Evolutionary conservation across 2,888 invertebrate genomes (phyloP), one percentile per base, ranked within the genome.

Genomic region (Drosophila atroscutellata): DNA sequence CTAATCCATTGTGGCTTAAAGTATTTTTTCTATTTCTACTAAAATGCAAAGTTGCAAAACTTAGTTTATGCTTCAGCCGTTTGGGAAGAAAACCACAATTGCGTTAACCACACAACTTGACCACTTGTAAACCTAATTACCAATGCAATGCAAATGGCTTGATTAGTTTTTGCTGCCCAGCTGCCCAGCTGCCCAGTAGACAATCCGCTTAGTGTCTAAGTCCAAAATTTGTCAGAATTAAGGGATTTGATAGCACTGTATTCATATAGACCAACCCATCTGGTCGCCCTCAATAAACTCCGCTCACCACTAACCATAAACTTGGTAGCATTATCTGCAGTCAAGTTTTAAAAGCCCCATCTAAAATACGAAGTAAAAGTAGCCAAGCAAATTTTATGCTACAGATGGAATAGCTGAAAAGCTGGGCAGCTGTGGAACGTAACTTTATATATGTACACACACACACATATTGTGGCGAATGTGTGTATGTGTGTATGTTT

Each of bases 221-320:
- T 55, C 55, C 39, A 61, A 61, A 79, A 81, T 87, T 74, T 75
- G 77, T 77, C 68, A 56, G 86, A 89, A 87, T 86, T 89, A 89
- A 89, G 69, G 77, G 77, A 81, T 89, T 89, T 73, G 69, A 69
- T 70, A 64, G 60, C 36, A 36, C 32, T 62, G 34, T 30, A 34
- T 36, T 36, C 54, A 36, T 24, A 39, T 34, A 15, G 36, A 20
- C n/a, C 39, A 8, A 9, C 36, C 37, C 34, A n/a, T 15, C n/a
- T n/a, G 15, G n/a, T 26, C 13, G 11, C 30, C 18, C 18, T 18
- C n/a, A n/a, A 24, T 13, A 39, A 20, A 39, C 49, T 42, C 28
- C 11, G 2, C 45, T 45, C 54, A 57, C 62, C 36, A 34, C 26
- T 52, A 54, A 36, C 64, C 59, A 60, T 60, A 80, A 82, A 83